Percentiles rank a stretch among this genome's conserved stretches.
Evolutionary conservation across 2,888 invertebrate genomes (phyloP).

Genomic region (Tanytarsus gracilentus): DNA sequence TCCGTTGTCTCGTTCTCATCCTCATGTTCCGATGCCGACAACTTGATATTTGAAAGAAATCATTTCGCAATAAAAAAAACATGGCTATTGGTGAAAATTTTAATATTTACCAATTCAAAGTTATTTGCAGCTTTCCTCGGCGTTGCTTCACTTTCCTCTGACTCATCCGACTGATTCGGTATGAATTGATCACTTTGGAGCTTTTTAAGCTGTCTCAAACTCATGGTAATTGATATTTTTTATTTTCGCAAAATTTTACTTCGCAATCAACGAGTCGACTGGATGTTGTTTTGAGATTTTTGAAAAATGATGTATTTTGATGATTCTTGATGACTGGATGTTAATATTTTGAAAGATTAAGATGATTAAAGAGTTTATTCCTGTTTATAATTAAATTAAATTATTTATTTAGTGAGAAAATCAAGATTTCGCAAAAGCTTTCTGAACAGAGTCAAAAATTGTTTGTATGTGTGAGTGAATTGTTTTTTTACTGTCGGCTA

Average conservation of each 20-base stretch:
- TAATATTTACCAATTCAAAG: slow-evolving; percentile 14
- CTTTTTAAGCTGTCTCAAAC: slow-evolving; percentile 19
- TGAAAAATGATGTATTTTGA: no score
- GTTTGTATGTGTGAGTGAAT: no score
- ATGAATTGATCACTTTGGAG: slow-evolving; percentile 9
- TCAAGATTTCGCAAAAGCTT: no score
- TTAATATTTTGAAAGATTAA: no score
- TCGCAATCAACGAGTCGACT: not conserved
- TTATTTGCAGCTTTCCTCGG: slow-evolving; percentile 16
- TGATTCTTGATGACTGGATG: no score
- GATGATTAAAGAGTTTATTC: no score
- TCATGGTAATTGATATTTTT: not conserved
- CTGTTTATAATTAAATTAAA: no score
- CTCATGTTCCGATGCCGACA: slow-evolving; percentile 37
- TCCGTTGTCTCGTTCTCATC: slow-evolving; percentile 57
- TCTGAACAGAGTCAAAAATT: no score
- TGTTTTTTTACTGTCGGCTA: no score
- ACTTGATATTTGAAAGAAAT: slow-evolving; percentile 1
- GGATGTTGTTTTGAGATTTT: not conserved
- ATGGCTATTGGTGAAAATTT: not conserved
- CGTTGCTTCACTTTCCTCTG: slow-evolving; percentile 16
- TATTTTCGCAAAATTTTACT: not conserved
- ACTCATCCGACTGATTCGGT: not conserved
- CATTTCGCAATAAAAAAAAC: not conserved
- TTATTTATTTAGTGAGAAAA: no score